A percentile compares a stretch with the other conserved stretches of the same genome.
Conservation (phyloP, 2,888 invertebrate species). For the Apotomis turbidana region DNA sequence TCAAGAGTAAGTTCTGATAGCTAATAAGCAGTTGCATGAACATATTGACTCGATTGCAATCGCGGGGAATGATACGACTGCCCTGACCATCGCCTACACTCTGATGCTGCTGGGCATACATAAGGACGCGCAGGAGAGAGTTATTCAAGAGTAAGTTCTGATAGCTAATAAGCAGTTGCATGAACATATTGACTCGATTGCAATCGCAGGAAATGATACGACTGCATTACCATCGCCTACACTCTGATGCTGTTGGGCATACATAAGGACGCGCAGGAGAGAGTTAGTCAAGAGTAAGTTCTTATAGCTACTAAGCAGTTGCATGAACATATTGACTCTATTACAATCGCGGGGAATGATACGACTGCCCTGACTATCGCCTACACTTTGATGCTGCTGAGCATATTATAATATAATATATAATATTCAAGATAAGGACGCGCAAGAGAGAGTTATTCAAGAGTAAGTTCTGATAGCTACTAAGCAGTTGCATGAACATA, state of each 20-base stretch:
- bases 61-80: conserved; percentile 74
- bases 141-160: conserved; percentile 62
- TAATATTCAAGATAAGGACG: too few relatives aligned
- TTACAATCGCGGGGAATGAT: conserved; percentile 84
- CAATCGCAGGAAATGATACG: conserved; percentile 81
- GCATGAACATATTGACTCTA: conserved; percentile 51
- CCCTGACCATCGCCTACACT: conserved; percentile 57
- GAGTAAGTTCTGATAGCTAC: too few relatives aligned
- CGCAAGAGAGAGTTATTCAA: conserved; percentile 59
- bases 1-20: conserved; percentile 59
- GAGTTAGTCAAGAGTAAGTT: conserved; percentile 65
- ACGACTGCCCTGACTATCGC: conserved; percentile 45
- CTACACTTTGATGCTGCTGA: conserved; percentile 74
- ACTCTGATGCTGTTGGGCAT: conserved; percentile 73
- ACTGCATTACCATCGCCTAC: conserved; percentile 53
- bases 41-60: conserved; percentile 73
- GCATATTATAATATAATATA: too few relatives aligned
- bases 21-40: too few relatives aligned
- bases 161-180: not conserved
- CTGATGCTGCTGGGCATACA: conserved; percentile 74
- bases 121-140: conserved; percentile 65
- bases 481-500: too few relatives aligned
- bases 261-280: conserved; percentile 67
- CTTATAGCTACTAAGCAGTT: not conserved
- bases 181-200: conserved; percentile 62